Base-by-base conservation (phyloP, 2,113 vertebrate species). In the Mystacornis crossleyi region DNA sequence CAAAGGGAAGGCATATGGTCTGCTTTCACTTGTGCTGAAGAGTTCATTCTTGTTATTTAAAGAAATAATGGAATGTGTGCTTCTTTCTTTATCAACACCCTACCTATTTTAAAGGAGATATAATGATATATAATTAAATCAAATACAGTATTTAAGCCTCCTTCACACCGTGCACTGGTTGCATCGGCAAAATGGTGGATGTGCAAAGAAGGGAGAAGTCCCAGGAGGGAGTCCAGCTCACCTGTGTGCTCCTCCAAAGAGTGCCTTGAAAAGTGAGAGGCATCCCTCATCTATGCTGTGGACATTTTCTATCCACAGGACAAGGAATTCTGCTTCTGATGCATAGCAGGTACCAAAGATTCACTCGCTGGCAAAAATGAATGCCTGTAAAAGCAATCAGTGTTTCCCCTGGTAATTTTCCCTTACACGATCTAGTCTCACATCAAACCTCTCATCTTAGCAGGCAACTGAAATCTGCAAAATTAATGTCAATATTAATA, bases 1-100 rank as follows among this genome's bases (percentile, higher is more conserved):
- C 97, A 97, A 97, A 95, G 96, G 97, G 96, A 97, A 98, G 95
- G 97, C 97, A 97, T 98, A 98, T 97, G 97, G 97, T 97, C 96
- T 97, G 90, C 92, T 94, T 97, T 97, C 90, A 82, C 91, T 97
- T 96, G 75, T 94, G 87, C 97, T 97, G 91, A 95, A 95, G 96
- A 97, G 96, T 95, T 97, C 96, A 95, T 81, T 97, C 94, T 95
- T 96, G 92, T 96, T 97, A 96, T 96, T 97, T 94, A 97, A 97
- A 95, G 94, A 96, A 96, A 97, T 96, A 97, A 97, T 92, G 75
- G 84, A 86, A 97, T 80, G 40, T 28, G 31, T 86, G 84, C 74
- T 28, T 69, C 93, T 83, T 90, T 88, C 53, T 93, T 94, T 61
- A 78, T 70, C 86, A 91, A 96, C 28, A 84, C 40, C n/a, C 74